Base-by-base conservation (phyloP, 2,888 invertebrate species). In the Pollenia labialis region DNA sequence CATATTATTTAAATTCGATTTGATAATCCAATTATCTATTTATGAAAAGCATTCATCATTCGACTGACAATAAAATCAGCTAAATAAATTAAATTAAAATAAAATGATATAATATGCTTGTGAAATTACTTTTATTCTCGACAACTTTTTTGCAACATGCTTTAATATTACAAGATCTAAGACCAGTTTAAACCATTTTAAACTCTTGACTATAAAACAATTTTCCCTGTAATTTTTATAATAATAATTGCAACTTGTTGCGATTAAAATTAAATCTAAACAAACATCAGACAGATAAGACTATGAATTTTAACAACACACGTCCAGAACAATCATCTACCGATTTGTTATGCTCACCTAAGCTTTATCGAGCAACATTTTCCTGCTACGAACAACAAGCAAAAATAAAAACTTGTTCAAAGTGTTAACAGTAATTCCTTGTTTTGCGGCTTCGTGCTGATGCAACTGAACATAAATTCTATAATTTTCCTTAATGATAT, bases 381-480 rank as follows among this genome's bases (percentile, higher is more conserved):
- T 46, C 32, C 54, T 46, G 46, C n/a, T 54, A 66, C 32, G 50
- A n/a, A 66, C 44, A 32, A 23, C 48, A 66, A 46, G 32, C 2
- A 58, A 10, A 44, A 79, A 48, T 14, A 62, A 81, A 72, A 81
- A 48, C 40, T 75, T 69, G 52, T 62, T 71, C 56, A 56, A 69
- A 80, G 80, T 85, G 85, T 80, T 69, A 85, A 75, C 80, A 84
- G 81, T 74, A 66, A 74, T 68, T 58, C 16, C 32, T 74, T 52
- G 40, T 64, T 66, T 9, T 75, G 40, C 7, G 32, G 23, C 62
- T 64, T 18, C 42, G 3, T 54, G 56, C 23, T 77, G 32, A 32
- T 32, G 52, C 68, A 66, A 8, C 48, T 64, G 54, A 64, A 66
- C 14, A 46, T 14, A n/a, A 50, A 18, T 75, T 69, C 54, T 54